Evolutionary conservation across 2,888 invertebrate genomes (phyloP).

Genomic region (Patella ulyssiponensis): DNA sequence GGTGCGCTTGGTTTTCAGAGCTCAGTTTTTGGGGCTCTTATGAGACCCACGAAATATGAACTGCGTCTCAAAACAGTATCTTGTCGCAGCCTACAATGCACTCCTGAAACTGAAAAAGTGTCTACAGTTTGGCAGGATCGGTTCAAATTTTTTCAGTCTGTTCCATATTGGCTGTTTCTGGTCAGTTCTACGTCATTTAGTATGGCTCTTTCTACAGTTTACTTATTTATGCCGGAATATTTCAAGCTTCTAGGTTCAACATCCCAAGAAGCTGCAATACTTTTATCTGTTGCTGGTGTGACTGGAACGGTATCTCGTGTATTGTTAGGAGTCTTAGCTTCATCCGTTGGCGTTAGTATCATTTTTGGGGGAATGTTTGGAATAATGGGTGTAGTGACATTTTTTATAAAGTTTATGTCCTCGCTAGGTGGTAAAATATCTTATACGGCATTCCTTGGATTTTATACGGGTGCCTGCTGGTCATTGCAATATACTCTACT

Average conservation of each 20-base stretch:
- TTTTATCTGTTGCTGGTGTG: neutral
- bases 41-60: slow-evolving; percentile 22
- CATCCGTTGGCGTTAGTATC: neutral
- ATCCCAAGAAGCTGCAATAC: neutral
- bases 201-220: neutral
- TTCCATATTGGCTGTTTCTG: neutral
- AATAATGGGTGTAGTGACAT: neutral
- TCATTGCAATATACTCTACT: neutral
- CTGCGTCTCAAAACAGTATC: neutral
- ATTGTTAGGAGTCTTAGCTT: neutral
- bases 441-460: neutral
- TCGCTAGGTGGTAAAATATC: neutral
- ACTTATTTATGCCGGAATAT: neutral
- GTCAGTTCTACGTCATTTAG: neutral
- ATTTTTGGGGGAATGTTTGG: neutral
- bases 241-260: neutral
- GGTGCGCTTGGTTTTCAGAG: slow-evolving; percentile 19
- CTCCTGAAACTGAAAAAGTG: no score
- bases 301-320: neutral
- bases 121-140: no score
- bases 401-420: neutral
- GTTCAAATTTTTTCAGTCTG: neutral
- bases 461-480: neutral
- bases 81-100: no score
- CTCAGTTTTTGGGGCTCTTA: slow-evolving; percentile 18